phyloP scores from a whole-genome alignment of 1,140 invertebrate species.

The Lepidostoma basale region DNA sequence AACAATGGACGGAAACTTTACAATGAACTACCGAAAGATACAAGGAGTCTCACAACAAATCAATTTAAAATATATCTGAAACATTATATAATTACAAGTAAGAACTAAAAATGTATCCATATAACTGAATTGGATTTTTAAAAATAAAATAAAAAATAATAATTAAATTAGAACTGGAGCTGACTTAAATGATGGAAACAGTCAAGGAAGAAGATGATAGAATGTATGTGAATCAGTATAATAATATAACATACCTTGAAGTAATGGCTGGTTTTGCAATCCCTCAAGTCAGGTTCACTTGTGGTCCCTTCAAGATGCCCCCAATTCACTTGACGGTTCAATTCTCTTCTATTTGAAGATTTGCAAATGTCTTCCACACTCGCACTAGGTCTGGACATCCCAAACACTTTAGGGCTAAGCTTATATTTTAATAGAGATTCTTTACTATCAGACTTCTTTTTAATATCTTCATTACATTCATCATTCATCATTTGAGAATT shows the following conservation, averaged over 20 bases:
- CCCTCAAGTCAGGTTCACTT: conserved; percentile 54
- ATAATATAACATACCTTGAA: conserved; percentile 33
- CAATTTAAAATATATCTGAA: too few relatives aligned
- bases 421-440: conserved; percentile 52
- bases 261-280: conserved; percentile 31
- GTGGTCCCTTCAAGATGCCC: conserved; percentile 48
- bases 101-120: too few relatives aligned
- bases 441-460: conserved; percentile 44
- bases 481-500: conserved; percentile 1
- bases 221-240: not conserved
- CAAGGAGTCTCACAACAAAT: too few relatives aligned
- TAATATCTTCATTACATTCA: not conserved
- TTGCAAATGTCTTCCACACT: conserved; percentile 64
- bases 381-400: conserved; percentile 55
- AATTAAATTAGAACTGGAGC: not conserved
- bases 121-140: too few relatives aligned
- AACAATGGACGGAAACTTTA: too few relatives aligned
- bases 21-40: too few relatives aligned
- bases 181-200: not conserved
- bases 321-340: conserved; percentile 26
- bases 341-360: conserved; percentile 27
- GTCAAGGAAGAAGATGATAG: not conserved
- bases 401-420: conserved; percentile 66
- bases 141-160: not conserved
- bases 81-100: too few relatives aligned